Conservation (phyloP, 1,140 invertebrate species). For the Battus philenor region DNA sequence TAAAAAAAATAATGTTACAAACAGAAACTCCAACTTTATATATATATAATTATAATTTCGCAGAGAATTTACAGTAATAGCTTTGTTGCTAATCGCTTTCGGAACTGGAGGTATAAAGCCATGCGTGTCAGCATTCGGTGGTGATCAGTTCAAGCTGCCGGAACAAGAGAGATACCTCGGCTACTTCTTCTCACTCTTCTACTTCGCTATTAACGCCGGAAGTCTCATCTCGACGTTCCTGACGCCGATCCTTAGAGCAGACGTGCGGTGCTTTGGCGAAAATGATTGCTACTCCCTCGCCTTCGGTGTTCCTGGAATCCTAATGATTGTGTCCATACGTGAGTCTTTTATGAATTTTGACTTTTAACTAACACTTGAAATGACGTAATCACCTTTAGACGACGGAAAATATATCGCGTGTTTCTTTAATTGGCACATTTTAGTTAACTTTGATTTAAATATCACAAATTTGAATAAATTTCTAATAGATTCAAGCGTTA, state of each 20-base stretch:
- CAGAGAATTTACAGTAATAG: constrained; percentile 85
- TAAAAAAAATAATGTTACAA: no score
- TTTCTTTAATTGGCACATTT: no score
- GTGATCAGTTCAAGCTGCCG: constrained; percentile 94
- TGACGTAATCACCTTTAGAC: no score
- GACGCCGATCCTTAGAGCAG: constrained; percentile 90
- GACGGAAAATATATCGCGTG: no score
- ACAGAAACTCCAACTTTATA: no score
- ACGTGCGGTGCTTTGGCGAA: constrained; percentile 88
- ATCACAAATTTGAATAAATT: no score
- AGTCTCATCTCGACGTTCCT: constrained; percentile 93
- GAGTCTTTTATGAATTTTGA: constrained; percentile 40
- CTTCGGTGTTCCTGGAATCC: constrained; percentile 91
- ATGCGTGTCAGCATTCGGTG: constrained; percentile 97
- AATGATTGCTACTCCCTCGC: constrained; percentile 92
- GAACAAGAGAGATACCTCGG: constrained; percentile 85
- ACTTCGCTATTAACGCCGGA: constrained; percentile 95
- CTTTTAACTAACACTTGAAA: not conserved
- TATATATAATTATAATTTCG: constrained; percentile 26
- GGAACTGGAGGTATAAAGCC: constrained; percentile 98
- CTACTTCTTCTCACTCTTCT: constrained; percentile 95
- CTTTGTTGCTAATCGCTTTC: constrained; percentile 88
- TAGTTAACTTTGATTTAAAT: no score
- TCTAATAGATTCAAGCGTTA: no score
- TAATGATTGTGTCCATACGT: constrained; percentile 90